Base-by-base conservation (phyloP, 2,797 vertebrate genomes). In the Helostoma temminkii region DNA sequence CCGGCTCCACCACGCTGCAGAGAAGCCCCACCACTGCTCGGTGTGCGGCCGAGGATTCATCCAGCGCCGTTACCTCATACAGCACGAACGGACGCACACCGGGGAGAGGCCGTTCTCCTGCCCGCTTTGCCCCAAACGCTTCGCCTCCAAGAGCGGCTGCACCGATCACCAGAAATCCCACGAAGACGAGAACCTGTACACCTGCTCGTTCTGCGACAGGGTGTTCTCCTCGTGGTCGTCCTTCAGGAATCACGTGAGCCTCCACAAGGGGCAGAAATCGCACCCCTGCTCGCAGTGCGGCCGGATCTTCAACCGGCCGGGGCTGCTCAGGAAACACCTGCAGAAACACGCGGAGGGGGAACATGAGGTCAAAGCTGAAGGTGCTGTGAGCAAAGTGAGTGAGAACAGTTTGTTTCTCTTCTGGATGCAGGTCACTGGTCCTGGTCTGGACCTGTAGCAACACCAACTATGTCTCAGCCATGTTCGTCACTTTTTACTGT, bases 71-170 rank as follows among this genome's bases (percentile, higher is more conserved):
- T 57, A 85, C 2, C 83, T 90, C 0, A 47, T 84, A 0, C 82
- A 88, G 3, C 89, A 90, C 14, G 79, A 89, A 1, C 72, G 87
- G 6, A 85, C 50, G 7, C 89, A 90, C 80, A 89, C 86, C 0
- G 89, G 89, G 0, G 89, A 91, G 74, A 68, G 78, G 47, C 89
- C 89, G 1, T 91, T 74, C 76, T 25, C 37, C 75, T 89, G 88
- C 56, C 5, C 48, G 18, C 71, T 76, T 4, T 91, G 89, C 39
- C 88, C 88, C 49, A 89, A 91, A 19, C 73, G 78, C 66, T 91
- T 89, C 15, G 81, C 88, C 66, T 89, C 88, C 24, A 59, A 68
- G 9, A 59, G 71, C 1, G 84, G 84, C 3, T 78, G 87, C 6
- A 49, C 6, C 3, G 83, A 79, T 0, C 85, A 91, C 76, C 81